Percentiles rank a stretch among this genome's conserved stretches.
Conservation (phyloP, 2,797 vertebrate species). For the Bucorvus abyssinicus region DNA sequence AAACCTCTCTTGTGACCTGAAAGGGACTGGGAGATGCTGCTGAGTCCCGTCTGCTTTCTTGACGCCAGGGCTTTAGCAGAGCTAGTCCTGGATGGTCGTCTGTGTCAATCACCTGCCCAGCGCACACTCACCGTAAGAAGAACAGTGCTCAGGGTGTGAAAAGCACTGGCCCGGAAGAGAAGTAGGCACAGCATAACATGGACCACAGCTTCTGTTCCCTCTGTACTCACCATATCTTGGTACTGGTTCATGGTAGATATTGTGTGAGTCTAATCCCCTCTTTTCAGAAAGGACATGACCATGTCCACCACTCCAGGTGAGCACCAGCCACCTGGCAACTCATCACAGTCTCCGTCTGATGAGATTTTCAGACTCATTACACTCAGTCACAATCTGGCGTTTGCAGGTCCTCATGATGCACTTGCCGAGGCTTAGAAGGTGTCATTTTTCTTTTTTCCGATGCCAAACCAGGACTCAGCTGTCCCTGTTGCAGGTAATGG, state of each 20-base stretch:
- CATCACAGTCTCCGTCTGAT: not conserved
- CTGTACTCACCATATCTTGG: too few species aligned
- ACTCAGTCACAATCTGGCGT: not conserved
- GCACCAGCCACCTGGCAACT: not conserved
- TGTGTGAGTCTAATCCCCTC: not conserved
- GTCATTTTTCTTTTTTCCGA: not conserved
- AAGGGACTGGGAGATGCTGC: not conserved
- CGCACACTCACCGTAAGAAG: not conserved
- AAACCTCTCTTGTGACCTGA: not conserved
- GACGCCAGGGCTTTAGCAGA: not conserved
- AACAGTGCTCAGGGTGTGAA: not conserved
- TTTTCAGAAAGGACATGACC: not conserved
- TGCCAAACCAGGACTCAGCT: not conserved
- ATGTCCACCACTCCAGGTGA: not conserved
- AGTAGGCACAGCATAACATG: not conserved
- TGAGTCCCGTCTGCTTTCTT: not conserved
- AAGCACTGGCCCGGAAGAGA: not conserved
- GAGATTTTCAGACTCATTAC: not conserved
- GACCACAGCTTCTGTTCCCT: not conserved
- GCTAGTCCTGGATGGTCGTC: not conserved
- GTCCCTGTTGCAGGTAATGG: not conserved
- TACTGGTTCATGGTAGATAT: not conserved
- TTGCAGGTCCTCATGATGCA: not conserved
- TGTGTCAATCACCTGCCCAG: not conserved
- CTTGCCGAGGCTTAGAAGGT: not conserved